These are phyloP conservation scores for Trachelipus rathkii DNA, from an alignment of 1,140 invertebrate genomes.

Conservation along the genomic window DNA sequence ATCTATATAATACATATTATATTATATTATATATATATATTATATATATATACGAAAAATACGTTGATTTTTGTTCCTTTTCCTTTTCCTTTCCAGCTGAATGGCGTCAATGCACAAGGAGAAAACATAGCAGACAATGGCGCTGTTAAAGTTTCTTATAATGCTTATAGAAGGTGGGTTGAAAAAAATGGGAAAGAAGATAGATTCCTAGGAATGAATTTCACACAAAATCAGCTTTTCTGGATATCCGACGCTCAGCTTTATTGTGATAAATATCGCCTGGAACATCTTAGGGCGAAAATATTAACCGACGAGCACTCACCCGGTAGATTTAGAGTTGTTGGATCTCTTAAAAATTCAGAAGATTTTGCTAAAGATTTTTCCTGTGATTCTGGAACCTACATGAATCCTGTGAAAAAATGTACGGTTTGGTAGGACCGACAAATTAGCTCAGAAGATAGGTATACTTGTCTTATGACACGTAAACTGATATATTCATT, in stretches of 20 bases:
- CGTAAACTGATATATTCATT: no score
- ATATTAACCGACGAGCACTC: conserved; percentile 56
- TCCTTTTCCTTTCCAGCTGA: conserved; percentile 62
- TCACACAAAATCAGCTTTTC: conserved; percentile 76
- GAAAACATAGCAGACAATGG: conserved; percentile 91
- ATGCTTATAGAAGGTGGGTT: conserved; percentile 61
- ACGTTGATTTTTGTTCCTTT: no score
- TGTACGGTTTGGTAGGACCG: conserved; percentile 58
- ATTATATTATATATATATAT: no score
- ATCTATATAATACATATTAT: no score
- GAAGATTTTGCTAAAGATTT: conserved; percentile 81
- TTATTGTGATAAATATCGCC: conserved; percentile 37
- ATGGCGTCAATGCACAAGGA: conserved; percentile 71
- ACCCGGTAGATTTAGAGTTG: conserved; percentile 73
- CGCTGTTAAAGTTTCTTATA: conserved; percentile 81
- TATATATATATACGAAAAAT: no score
- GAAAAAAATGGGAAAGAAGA: conserved; percentile 48
- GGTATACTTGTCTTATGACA: no score
- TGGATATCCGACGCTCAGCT: conserved; percentile 51
- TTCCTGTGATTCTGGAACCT: conserved; percentile 64
- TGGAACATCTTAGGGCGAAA: conserved; percentile 29
- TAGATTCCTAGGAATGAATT: conserved; percentile 71
- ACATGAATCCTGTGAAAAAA: conserved; percentile 86
- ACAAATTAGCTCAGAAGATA: no score
- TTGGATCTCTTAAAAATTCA: conserved; percentile 83